These are phyloP conservation scores for Dasyurus viverrinus DNA, from an alignment of 2,113 vertebrate genomes.

Conservation along the genomic window DNA sequence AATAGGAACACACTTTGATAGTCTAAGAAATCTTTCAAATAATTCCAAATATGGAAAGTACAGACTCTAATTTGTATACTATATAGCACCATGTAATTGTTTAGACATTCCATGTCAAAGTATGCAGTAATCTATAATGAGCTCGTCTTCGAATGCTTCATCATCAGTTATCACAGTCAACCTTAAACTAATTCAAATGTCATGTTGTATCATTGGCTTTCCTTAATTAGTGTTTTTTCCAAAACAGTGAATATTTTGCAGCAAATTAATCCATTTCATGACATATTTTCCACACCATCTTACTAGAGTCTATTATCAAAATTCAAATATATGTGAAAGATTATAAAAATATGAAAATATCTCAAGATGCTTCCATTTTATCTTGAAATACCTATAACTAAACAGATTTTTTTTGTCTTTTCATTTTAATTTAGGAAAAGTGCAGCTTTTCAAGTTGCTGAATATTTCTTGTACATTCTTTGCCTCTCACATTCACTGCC, in stretches of 20 bases:
- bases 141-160: slow-evolving; percentile 3
- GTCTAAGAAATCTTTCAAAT: slow-evolving; percentile 6
- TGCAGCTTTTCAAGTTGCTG: neutral
- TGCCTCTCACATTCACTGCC: neutral
- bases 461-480: neutral
- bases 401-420: neutral
- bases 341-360: neutral
- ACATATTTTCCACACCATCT: slow-evolving; percentile 16
- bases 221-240: slow-evolving; percentile 53
- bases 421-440: slow-evolving; percentile 5
- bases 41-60: slow-evolving; percentile 14
- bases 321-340: neutral
- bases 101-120: slow-evolving; percentile 41
- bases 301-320: neutral
- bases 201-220: slow-evolving; percentile 16
- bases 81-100: slow-evolving; percentile 31
- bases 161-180: slow-evolving; percentile 1
- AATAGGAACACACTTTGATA: neutral
- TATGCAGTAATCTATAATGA: neutral
- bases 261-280: neutral
- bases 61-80: slow-evolving; percentile 32
- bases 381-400: neutral
- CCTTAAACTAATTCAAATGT: slow-evolving; percentile 46
- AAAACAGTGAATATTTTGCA: slow-evolving; percentile 28
- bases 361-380: neutral